phyloP scores from a whole-genome alignment of 37 sponge, comb jelly and placozoan species.

The Chondrosia reniformis region DNA sequence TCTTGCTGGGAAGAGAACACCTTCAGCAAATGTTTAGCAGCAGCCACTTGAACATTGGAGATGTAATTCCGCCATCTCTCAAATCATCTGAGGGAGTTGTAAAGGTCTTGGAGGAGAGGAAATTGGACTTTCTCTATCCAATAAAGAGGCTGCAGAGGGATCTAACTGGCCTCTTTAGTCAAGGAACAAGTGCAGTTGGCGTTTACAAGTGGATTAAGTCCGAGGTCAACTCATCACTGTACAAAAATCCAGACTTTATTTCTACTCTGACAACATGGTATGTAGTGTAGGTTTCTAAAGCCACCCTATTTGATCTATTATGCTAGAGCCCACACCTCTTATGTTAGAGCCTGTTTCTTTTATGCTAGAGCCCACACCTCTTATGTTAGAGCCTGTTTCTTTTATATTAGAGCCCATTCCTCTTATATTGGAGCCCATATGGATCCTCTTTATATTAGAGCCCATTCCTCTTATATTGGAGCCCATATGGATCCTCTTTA shows the following conservation, averaged over 20 bases:
- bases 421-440: too few species aligned
- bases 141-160: slow-evolving; percentile 51
- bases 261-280: slow-evolving; percentile 57
- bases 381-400: too few species aligned
- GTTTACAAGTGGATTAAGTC: slow-evolving; percentile 78
- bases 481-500: too few species aligned
- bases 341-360: too few species aligned
- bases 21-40: background rate
- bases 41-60: background rate
- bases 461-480: too few species aligned
- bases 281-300: too few species aligned
- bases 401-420: too few species aligned
- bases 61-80: background rate
- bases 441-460: too few species aligned
- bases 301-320: too few species aligned
- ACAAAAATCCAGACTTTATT: slow-evolving; percentile 48
- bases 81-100: background rate
- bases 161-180: slow-evolving; percentile 25
- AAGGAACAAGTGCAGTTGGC: slow-evolving; percentile 21
- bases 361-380: too few species aligned
- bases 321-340: too few species aligned
- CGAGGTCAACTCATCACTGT: slow-evolving; percentile 44
- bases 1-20: slow-evolving; percentile 48
- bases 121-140: slow-evolving; percentile 69
- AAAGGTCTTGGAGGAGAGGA: slow-evolving; percentile 18